These are phyloP conservation scores for Ptychochromis oligacanthus DNA, from an alignment of 2,113 vertebrate species.

Conservation along the genomic window DNA sequence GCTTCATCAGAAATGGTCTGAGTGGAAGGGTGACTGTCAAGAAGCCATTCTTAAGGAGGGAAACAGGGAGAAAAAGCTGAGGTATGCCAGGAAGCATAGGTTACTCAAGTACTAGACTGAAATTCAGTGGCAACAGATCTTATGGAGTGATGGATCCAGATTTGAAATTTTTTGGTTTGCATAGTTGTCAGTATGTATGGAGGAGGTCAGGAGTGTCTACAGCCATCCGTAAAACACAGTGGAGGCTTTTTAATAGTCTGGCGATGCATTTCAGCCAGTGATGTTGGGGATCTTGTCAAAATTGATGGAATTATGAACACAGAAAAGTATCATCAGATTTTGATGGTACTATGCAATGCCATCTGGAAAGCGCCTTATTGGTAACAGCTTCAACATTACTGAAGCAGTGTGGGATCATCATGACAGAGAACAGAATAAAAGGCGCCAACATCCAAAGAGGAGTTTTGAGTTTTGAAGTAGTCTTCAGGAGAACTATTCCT, in stretches of 20 bases:
- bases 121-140: not conserved
- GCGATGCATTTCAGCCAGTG: no score
- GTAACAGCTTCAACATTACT: not conserved
- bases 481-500: no score
- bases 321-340: not conserved
- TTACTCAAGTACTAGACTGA: not conserved
- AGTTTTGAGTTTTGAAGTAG: no score
- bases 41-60: not conserved
- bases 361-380: not conserved
- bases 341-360: not conserved
- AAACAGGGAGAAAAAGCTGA: not conserved
- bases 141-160: not conserved
- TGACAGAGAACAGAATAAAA: no score
- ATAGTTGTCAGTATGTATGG: no score
- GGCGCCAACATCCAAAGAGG: no score
- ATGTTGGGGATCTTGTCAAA: no score
- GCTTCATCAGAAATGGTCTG: not conserved
- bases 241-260: no score
- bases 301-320: not conserved
- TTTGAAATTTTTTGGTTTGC: not conserved
- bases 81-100: no score
- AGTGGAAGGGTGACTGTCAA: not conserved
- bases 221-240: not conserved
- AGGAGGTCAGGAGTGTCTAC: no score
- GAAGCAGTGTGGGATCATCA: no score